Conservation (phyloP, 2,113 vertebrate genomes). For the Cynopterus brachyotis region DNA sequence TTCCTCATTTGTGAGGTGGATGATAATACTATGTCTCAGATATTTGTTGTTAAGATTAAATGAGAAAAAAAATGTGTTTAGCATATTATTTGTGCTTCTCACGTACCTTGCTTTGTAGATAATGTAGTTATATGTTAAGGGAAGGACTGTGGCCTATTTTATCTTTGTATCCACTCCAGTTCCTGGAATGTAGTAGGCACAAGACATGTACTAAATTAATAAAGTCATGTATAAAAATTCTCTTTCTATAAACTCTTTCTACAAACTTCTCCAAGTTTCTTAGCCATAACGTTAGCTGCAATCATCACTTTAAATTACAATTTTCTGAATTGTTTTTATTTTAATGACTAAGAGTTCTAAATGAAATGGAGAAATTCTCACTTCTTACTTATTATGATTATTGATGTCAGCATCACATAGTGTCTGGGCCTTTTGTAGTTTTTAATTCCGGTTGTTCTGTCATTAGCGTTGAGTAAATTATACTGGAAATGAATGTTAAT, state of each 20-base stretch:
- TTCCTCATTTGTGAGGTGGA: background rate
- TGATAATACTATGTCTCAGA: background rate
- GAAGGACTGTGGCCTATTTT: background rate
- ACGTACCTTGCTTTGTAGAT: background rate
- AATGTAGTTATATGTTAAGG: background rate
- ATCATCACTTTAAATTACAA: background rate
- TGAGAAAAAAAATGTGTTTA: background rate
- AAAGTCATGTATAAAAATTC: background rate
- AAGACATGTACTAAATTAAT: background rate
- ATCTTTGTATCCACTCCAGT: background rate
- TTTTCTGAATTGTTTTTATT: conserved; percentile 9
- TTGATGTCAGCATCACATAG: background rate
- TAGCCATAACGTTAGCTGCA: background rate
- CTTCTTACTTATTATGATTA: background rate
- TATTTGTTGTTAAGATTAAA: background rate
- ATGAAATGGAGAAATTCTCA: background rate
- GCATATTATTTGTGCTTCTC: background rate
- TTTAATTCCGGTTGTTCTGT: background rate
- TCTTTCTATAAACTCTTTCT: background rate
- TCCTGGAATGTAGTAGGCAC: background rate
- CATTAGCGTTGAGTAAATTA: background rate
- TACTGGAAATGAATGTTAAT: background rate
- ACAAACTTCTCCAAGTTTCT: background rate
- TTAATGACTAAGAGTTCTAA: background rate
- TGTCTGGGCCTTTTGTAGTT: background rate